A percentile compares a stretch with the other conserved stretches of the same genome.
These are phyloP conservation scores for Chloromyia formosa DNA, from an alignment of 2,888 invertebrate species.

Conservation along the genomic window DNA sequence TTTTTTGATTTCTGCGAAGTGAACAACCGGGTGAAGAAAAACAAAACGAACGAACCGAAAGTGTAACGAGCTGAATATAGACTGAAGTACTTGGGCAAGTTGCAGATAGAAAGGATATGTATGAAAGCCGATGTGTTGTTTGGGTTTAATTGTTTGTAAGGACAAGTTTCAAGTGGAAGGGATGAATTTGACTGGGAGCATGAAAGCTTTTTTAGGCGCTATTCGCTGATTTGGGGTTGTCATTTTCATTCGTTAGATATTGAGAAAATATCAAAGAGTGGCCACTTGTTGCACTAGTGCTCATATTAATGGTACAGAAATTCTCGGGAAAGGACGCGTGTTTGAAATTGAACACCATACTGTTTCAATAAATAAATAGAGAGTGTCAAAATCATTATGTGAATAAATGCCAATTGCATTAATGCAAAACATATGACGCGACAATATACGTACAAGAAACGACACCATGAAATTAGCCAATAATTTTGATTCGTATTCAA, in stretches of 20 bases:
- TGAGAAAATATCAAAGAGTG: too few relatives aligned
- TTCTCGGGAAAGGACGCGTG: too few relatives aligned
- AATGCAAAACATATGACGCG: too few relatives aligned
- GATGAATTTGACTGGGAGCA: not conserved
- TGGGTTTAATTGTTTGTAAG: not conserved
- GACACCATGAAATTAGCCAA: too few relatives aligned
- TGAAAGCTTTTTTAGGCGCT: not conserved
- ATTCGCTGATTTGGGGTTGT: not conserved
- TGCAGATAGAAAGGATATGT: not conserved
- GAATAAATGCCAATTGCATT: too few relatives aligned
- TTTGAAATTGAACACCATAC: too few relatives aligned
- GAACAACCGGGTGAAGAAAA: not conserved
- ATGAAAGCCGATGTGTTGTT: not conserved
- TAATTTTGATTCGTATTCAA: too few relatives aligned
- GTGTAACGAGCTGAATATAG: conserved; percentile 13
- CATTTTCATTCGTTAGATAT: not conserved
- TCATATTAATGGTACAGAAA: too few relatives aligned
- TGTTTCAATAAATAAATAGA: too few relatives aligned
- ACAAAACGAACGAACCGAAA: conserved; percentile 31
- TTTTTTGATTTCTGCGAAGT: not conserved
- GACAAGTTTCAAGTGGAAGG: not conserved
- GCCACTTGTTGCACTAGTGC: not conserved
- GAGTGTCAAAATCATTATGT: too few relatives aligned
- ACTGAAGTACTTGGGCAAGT: not conserved
- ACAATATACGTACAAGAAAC: too few relatives aligned